Conservation (phyloP, 2,888 invertebrate species). For the Theretra japonica region DNA sequence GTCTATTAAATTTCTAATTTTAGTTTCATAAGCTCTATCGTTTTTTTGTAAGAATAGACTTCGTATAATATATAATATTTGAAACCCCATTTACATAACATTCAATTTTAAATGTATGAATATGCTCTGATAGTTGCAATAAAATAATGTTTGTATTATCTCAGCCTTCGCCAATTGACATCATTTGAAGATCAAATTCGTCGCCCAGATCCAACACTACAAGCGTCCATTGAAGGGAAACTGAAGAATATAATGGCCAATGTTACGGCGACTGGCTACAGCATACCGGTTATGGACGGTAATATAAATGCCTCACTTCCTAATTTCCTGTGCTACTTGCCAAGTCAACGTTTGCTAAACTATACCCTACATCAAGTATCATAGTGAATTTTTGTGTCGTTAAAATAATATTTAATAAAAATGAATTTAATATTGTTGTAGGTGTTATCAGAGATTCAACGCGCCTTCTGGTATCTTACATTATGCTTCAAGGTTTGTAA, state of each 20-base stretch:
- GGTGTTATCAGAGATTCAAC: slow-evolving; percentile 62
- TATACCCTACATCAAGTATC: too few relatives aligned
- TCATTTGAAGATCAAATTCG: slow-evolving; percentile 61
- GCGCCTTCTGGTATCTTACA: slow-evolving; percentile 60
- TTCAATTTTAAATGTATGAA: background rate
- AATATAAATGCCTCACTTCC: slow-evolving; percentile 22
- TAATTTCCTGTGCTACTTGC: background rate
- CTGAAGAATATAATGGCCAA: slow-evolving; percentile 59
- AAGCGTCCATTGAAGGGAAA: slow-evolving; percentile 49
- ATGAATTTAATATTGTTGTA: slow-evolving; percentile 46
- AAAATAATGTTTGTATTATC: slow-evolving; percentile 16
- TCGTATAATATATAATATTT: too few relatives aligned
- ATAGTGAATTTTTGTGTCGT: background rate
- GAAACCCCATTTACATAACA: too few relatives aligned
- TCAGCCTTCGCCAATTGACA: slow-evolving; percentile 64
- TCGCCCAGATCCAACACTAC: slow-evolving; percentile 49
- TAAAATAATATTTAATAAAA: too few relatives aligned
- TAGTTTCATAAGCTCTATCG: slow-evolving; percentile 14
- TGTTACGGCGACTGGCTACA: slow-evolving; percentile 52
- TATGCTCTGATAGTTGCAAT: background rate
- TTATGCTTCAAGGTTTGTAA: slow-evolving; percentile 60
- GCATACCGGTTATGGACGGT: slow-evolving; percentile 52
- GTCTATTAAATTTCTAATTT: slow-evolving; percentile 18
- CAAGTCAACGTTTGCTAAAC: too few relatives aligned
- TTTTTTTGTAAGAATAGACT: background rate